Evolutionary conservation across 2,113 vertebrate species (phyloP).

Genomic region (Elachura formosa): DNA sequence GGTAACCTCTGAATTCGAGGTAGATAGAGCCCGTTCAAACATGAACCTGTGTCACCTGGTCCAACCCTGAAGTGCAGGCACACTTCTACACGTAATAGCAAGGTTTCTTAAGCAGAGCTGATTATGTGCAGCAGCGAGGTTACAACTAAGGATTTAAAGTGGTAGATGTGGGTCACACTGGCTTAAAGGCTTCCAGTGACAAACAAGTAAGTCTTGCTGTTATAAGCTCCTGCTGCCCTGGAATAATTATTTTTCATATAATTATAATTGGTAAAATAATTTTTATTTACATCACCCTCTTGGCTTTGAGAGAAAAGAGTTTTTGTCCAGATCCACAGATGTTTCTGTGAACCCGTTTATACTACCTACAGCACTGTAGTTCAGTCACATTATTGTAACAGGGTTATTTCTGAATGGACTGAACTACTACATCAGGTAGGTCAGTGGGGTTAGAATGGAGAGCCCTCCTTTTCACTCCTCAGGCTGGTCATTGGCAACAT

Average conservation of each 20-base stretch:
- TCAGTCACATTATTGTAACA: not conserved
- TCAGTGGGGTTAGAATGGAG: not conserved
- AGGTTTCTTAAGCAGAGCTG: not conserved
- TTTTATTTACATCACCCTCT: not conserved
- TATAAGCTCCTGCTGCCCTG: not conserved
- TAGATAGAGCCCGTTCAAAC: not conserved
- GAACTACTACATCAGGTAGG: not conserved
- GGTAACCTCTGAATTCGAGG: not conserved
- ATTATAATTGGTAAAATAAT: not conserved
- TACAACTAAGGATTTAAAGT: not conserved
- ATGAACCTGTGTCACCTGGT: not conserved
- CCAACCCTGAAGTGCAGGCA: not conserved
- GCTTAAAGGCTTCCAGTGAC: not conserved
- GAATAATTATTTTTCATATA: not conserved
- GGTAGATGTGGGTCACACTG: not conserved
- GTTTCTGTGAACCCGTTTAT: not conserved
- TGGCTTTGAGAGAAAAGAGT: not conserved
- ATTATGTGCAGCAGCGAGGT: not conserved
- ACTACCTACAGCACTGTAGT: rapidly evolving
- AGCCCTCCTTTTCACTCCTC: not conserved
- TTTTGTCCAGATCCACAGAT: not conserved
- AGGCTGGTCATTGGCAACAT: not conserved
- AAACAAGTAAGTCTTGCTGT: not conserved
- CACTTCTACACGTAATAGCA: not conserved
- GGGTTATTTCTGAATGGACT: not conserved